These are phyloP conservation scores for Leptopilina boulardi DNA, from an alignment of 1,140 invertebrate genomes.

Conservation along the genomic window DNA sequence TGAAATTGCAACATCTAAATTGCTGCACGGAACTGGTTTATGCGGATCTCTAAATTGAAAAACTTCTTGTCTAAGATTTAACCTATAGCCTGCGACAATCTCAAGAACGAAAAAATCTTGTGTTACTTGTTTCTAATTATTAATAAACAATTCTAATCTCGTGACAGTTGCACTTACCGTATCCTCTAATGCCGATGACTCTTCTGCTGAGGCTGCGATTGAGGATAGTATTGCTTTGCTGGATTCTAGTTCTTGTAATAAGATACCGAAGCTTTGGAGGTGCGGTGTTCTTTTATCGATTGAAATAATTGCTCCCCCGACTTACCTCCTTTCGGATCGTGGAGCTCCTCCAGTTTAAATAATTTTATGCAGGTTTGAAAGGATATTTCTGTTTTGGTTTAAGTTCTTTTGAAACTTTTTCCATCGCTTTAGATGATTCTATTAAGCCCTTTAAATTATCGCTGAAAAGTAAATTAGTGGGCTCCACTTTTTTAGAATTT, in stretches of 20 bases:
- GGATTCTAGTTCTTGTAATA: not conserved
- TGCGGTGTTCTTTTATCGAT: too few relatives aligned
- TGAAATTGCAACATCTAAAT: too few relatives aligned
- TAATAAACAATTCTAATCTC: not conserved
- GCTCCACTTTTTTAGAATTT: not conserved
- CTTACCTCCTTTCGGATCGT: not conserved
- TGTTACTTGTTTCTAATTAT: not conserved
- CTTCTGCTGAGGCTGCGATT: not conserved
- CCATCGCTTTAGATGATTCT: not conserved
- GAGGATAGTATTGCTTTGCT: not conserved
- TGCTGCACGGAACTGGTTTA: not conserved
- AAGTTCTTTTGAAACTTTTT: slow-evolving; percentile 14
- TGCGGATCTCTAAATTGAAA: not conserved
- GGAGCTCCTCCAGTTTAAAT: slow-evolving; percentile 1
- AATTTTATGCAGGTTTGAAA: not conserved
- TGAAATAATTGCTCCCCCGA: not conserved
- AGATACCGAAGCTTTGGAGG: too few relatives aligned
- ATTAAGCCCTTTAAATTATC: slow-evolving; percentile 27
- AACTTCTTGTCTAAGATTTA: too few relatives aligned
- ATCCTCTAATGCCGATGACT: not conserved
- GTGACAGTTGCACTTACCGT: not conserved
- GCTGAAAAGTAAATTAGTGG: not conserved
- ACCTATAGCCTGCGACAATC: not conserved
- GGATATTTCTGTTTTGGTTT: not conserved
- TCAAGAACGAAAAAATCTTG: not conserved